Conservation (phyloP, 1,140 invertebrate species). For the Neodiprion pinetum region DNA sequence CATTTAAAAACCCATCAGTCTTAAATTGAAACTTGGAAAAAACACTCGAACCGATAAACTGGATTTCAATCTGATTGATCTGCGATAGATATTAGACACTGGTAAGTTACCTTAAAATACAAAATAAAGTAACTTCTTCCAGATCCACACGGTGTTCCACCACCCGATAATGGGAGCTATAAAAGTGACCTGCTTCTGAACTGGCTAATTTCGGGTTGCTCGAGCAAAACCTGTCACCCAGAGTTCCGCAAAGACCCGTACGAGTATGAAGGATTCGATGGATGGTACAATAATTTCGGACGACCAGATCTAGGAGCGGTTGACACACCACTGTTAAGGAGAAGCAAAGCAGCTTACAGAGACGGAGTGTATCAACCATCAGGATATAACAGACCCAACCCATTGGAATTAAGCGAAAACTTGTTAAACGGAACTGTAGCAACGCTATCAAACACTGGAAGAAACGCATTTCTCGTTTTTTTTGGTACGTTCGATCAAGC, state of each 20-base stretch:
- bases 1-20: no score
- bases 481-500: slow-evolving; percentile 63
- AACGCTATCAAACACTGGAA: slow-evolving; percentile 62
- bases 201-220: background rate
- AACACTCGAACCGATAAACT: no score
- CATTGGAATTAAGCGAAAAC: slow-evolving; percentile 63
- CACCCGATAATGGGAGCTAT: background rate
- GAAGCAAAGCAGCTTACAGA: slow-evolving; percentile 67
- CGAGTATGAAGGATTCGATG: slow-evolving; percentile 68
- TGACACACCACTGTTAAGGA: slow-evolving; percentile 65
- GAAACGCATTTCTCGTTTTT: slow-evolving; percentile 72
- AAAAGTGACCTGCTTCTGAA: background rate
- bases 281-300: slow-evolving; percentile 73
- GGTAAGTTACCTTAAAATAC: no score
- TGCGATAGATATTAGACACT: no score
- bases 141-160: no score
- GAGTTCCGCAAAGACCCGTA: background rate
- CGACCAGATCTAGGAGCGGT: slow-evolving; percentile 66
- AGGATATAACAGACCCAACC: slow-evolving; percentile 62
- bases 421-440: slow-evolving; percentile 62
- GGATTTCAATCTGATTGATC: no score
- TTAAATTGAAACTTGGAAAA: no score
- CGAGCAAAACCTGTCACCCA: background rate
- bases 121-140: no score
- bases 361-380: slow-evolving; percentile 69